Conservation (phyloP, 2,888 invertebrate species). For the Meloe dianella region DNA sequence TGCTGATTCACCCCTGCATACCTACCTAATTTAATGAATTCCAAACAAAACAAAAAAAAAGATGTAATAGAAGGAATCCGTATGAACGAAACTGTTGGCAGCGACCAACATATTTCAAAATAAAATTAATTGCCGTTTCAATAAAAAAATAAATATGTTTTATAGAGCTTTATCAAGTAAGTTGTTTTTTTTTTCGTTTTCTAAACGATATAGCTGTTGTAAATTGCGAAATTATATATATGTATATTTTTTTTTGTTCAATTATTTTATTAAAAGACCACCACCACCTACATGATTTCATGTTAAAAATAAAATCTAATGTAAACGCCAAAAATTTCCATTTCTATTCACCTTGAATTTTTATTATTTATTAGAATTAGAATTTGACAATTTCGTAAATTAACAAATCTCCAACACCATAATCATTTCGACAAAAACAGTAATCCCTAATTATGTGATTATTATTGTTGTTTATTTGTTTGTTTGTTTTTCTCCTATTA, state of each 20-base stretch:
- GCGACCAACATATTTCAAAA: too few relatives aligned
- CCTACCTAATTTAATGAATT: too few relatives aligned
- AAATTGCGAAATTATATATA: too few relatives aligned
- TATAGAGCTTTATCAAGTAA: too few relatives aligned
- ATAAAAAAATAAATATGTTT: too few relatives aligned
- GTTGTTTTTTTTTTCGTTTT: background rate
- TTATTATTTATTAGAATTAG: background rate
- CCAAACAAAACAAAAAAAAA: too few relatives aligned
- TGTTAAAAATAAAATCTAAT: background rate
- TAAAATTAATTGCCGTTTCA: too few relatives aligned
- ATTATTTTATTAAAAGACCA: background rate
- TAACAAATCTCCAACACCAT: background rate
- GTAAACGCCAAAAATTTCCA: slow-evolving; percentile 12
- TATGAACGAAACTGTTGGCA: background rate
- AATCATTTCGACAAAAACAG: too few relatives aligned
- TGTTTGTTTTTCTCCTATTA: too few relatives aligned
- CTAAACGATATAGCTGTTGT: background rate
- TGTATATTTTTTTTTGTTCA: too few relatives aligned
- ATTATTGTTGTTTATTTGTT: background rate
- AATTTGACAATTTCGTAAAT: background rate
- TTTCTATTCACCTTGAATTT: slow-evolving; percentile 20
- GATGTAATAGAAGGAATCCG: too few relatives aligned
- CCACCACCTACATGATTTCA: background rate
- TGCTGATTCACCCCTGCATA: too few relatives aligned
- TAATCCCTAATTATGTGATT: background rate